Base-by-base conservation (phyloP, 2,888 invertebrate species). In the Metacarcinus magister region DNA sequence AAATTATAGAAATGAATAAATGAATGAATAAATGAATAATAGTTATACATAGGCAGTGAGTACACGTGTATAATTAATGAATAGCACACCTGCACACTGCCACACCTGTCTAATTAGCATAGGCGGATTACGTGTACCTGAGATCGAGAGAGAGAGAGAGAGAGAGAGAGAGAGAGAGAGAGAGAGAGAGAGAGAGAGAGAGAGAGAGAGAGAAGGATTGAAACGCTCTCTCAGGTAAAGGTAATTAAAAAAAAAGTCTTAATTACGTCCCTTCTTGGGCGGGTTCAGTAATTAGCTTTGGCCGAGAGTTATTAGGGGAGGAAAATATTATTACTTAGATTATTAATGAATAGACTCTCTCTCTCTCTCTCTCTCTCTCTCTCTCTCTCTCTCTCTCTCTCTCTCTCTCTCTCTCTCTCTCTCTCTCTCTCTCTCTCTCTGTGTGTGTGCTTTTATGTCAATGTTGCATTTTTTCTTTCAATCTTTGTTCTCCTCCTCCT, bases 401-500 rank as follows among this genome's bases (percentile, higher is more conserved):
- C 91, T 91, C 91, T 91, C 91, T 91, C 91, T 91, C 91, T 91
- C 91, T 91, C 91, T 91, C 91, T 91, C 44, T 44, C 44, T 91
- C 44, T 91, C 91, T 91, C 91, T 91, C 91, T 91, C 91, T 91
- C 91, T 91, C 91, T 91, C 91, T 91, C 91, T 91, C 91, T 91
- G 44, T 91, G 44, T 91, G 2, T 4, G 0, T 91, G n/a, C n/a
- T 48, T 10, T 10, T 48, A 48, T 48, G 48, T 48, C 48, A 48
- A 48, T 48, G 5, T 48, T 48, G 48, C 48, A 48, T 48, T 48
- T 7, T 48, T 16, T 90, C n/a, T 90, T 0, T 87, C 32, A 16
- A 43, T 91, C 16, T 91, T 23, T 91, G 8, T n/a, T 46, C n/a
- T 46, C 46, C 32, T 91, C 48, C 39, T 91, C 48, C n/a, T n/a